Conservation (phyloP, 2,888 invertebrate genomes). For the Lampropteryx suffumata region DNA sequence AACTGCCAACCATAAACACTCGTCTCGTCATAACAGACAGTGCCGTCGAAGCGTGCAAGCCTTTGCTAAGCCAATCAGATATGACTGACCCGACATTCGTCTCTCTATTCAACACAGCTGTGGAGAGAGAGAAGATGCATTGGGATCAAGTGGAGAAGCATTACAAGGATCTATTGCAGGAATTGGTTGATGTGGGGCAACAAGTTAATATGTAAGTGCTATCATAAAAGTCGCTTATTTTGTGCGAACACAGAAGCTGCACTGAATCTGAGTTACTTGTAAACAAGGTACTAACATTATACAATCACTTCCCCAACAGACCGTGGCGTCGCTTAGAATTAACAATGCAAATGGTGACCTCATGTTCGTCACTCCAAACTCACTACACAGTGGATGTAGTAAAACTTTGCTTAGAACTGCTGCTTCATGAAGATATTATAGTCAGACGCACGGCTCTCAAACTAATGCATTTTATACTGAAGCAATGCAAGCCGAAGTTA, state of each 20-base stretch:
- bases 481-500: slow-evolving; percentile 88
- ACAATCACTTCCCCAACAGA: slow-evolving; percentile 52
- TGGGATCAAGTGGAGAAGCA: slow-evolving; percentile 72
- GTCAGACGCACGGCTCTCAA: slow-evolving; percentile 88
- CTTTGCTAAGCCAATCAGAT: slow-evolving; percentile 67
- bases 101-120: slow-evolving; percentile 51
- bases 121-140: slow-evolving; percentile 53
- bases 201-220: slow-evolving; percentile 70
- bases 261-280: too few species aligned
- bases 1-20: slow-evolving; percentile 85
- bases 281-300: background rate
- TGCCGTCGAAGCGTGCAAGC: slow-evolving; percentile 74
- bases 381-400: slow-evolving; percentile 85
- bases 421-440: slow-evolving; percentile 90
- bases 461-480: slow-evolving; percentile 84
- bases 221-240: too few species aligned
- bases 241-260: too few species aligned
- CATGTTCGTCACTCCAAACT: slow-evolving; percentile 88
- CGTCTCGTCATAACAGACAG: slow-evolving; percentile 78
- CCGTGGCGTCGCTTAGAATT: slow-evolving; percentile 93
- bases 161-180: slow-evolving; percentile 82
- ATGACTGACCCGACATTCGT: slow-evolving; percentile 49
- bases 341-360: slow-evolving; percentile 87
- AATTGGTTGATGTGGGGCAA: slow-evolving; percentile 77
- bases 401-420: slow-evolving; percentile 84